Conservation (phyloP, 2,113 vertebrate species). For the Malaclemys terrapin region DNA sequence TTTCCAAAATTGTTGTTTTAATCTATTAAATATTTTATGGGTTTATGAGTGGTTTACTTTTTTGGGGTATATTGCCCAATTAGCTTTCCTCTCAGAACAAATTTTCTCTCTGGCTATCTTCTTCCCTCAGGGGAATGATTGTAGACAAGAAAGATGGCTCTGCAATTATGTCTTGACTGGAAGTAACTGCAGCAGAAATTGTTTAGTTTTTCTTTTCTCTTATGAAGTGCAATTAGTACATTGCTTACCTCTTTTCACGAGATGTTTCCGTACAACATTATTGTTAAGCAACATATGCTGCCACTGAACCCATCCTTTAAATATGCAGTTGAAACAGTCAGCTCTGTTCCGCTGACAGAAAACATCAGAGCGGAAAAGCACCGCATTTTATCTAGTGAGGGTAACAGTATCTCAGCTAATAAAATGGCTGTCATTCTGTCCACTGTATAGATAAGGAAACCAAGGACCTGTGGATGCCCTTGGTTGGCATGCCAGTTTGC, state of each 20-base stretch:
- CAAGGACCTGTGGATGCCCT: neutral
- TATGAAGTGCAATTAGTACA: constrained; percentile 16
- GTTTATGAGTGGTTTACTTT: neutral
- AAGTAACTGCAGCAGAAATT: constrained; percentile 2
- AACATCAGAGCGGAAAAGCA: constrained; percentile 68
- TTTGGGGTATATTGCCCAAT: neutral
- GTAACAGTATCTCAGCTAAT: constrained; percentile 76
- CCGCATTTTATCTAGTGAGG: constrained; percentile 70
- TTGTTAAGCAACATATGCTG: constrained; percentile 46
- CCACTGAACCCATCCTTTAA: constrained; percentile 24
- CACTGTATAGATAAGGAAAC: constrained; percentile 68
- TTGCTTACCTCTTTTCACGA: neutral
- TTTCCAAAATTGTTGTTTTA: constrained; percentile 5
- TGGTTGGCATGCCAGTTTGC: constrained; percentile 63
- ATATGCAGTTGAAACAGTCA: constrained; percentile 34
- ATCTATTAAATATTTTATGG: constrained; percentile 11
- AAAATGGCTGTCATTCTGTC: constrained; percentile 73
- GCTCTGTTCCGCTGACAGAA: constrained; percentile 55
- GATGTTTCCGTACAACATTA: constrained; percentile 7
- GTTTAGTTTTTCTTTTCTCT: neutral
- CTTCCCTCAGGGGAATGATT: neutral
- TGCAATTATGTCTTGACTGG: constrained; percentile 7
- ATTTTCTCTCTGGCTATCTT: neutral
- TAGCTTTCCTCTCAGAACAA: neutral
- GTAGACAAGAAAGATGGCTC: neutral